These are phyloP conservation scores for Drosophila tani DNA, from an alignment of 1,140 invertebrate species.

Conservation along the genomic window DNA sequence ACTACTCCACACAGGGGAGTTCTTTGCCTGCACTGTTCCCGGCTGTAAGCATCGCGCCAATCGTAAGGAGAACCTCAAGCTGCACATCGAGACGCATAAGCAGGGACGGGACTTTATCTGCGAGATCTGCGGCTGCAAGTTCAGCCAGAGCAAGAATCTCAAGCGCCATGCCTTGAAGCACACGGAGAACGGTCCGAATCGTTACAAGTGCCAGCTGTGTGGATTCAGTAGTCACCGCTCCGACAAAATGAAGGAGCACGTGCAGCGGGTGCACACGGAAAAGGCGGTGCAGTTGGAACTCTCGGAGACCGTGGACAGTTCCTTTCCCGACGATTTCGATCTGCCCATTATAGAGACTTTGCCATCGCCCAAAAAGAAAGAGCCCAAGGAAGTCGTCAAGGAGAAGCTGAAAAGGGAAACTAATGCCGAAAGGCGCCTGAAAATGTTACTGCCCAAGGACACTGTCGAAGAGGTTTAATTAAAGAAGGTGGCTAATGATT, in stretches of 20 bases:
- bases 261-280: constrained; percentile 84
- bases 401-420: not conserved
- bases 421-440: constrained; percentile 54
- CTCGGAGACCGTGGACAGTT: constrained; percentile 75
- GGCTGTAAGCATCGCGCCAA: constrained; percentile 86
- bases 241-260: constrained; percentile 87
- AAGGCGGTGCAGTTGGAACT: constrained; percentile 82
- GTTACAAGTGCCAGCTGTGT: constrained; percentile 85
- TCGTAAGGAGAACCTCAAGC: constrained; percentile 86
- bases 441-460: constrained; percentile 57
- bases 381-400: not conserved
- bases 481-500: not conserved
- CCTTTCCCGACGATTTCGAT: constrained; percentile 73
- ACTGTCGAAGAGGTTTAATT: constrained; percentile 17
- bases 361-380: constrained; percentile 16
- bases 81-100: constrained; percentile 86
- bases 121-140: constrained; percentile 86
- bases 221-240: constrained; percentile 86
- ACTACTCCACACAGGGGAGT: constrained; percentile 86
- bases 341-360: constrained; percentile 53
- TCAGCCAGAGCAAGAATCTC: constrained; percentile 86
- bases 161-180: constrained; percentile 86
- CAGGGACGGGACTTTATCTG: constrained; percentile 86
- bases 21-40: constrained; percentile 86
- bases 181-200: constrained; percentile 66